Conservation (phyloP, 2,113 vertebrate genomes). For the Notarius lentiginosus region DNA sequence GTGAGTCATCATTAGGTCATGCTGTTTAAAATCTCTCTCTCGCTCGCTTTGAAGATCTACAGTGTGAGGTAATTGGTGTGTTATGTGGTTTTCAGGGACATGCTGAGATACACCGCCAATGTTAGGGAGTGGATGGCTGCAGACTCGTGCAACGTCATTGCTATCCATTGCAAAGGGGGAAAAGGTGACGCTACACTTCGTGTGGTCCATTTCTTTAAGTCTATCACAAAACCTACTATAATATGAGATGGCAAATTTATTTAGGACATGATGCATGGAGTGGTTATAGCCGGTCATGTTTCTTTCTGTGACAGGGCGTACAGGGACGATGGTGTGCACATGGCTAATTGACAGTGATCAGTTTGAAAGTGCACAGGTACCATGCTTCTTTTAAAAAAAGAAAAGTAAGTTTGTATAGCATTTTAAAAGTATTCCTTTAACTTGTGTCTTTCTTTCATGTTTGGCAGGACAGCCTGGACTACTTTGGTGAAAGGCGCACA, state of each 20-base stretch:
- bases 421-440: neutral
- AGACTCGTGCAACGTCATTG: slow-evolving; percentile 81
- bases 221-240: neutral
- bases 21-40: neutral
- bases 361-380: slow-evolving; percentile 88
- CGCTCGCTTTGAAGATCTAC: neutral
- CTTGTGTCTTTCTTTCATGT: neutral
- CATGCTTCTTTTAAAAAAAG: neutral
- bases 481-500: slow-evolving; percentile 90
- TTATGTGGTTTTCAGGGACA: slow-evolving; percentile 74
- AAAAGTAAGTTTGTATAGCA: neutral
- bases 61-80: neutral
- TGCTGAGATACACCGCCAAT: slow-evolving; percentile 82
- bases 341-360: slow-evolving; percentile 87
- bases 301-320: slow-evolving; percentile 78
- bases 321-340: slow-evolving; percentile 89
- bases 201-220: neutral
- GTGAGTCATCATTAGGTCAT: slow-evolving; percentile 70
- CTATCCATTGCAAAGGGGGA: slow-evolving; percentile 94
- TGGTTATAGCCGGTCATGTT: neutral
- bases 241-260: neutral
- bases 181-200: slow-evolving; percentile 77
- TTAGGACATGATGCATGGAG: neutral
- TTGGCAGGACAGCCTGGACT: slow-evolving; percentile 81
- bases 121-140: slow-evolving; percentile 86